Evolutionary conservation across 2,113 vertebrate species (phyloP).

Genomic region (Tichodroma muraria): DNA sequence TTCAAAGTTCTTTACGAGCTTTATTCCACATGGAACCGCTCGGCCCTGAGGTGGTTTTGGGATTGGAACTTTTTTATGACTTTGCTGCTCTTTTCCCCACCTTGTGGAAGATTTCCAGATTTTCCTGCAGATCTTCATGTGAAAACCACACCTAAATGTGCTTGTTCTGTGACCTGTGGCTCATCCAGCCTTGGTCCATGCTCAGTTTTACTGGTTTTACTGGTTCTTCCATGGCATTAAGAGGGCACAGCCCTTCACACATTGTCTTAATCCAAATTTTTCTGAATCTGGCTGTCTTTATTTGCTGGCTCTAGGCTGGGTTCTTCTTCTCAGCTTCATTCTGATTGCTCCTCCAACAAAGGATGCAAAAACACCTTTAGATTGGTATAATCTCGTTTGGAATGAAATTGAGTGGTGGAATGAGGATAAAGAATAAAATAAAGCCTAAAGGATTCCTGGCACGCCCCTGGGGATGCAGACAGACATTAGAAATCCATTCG

Average conservation of each 20-base stretch:
- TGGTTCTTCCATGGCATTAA: neutral
- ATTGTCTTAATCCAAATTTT: neutral
- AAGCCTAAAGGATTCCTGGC: neutral
- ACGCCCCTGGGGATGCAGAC: neutral
- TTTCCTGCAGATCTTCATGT: neutral
- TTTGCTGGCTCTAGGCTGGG: neutral
- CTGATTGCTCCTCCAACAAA: neutral
- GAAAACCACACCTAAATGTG: neutral
- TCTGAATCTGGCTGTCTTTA: neutral
- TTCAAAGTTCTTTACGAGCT: fast-evolving
- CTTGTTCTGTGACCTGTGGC: neutral
- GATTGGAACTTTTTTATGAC: neutral
- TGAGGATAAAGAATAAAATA: neutral
- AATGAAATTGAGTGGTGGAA: neutral
- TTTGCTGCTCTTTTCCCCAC: neutral
- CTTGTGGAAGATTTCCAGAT: neutral
- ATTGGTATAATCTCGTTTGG: neutral
- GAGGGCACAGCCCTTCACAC: neutral
- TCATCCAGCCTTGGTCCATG: neutral
- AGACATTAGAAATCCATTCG: neutral
- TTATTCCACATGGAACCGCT: neutral
- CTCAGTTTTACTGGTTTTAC: neutral
- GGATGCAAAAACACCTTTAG: neutral
- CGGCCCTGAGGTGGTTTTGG: neutral
- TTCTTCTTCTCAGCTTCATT: neutral